Percentiles rank a stretch among this genome's conserved stretches.
These are phyloP conservation scores for Menidia beryllina DNA, from an alignment of 2,113 vertebrate genomes.

Conservation along the genomic window DNA sequence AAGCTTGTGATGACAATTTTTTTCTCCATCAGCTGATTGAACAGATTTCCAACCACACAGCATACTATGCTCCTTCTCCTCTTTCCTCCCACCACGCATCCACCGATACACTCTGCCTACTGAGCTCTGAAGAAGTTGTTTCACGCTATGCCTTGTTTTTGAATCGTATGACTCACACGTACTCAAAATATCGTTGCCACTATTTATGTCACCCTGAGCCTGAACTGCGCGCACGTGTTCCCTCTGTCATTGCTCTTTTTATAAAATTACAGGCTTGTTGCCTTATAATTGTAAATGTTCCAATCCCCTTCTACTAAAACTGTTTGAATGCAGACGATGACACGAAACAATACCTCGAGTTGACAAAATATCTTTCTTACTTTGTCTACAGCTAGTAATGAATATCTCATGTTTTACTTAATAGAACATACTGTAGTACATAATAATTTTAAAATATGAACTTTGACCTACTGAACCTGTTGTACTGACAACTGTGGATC, in stretches of 20 bases:
- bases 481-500: background rate
- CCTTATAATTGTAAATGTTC: background rate
- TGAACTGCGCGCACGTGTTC: constrained; percentile 41
- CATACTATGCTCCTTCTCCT: constrained; percentile 46
- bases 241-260: constrained; percentile 4
- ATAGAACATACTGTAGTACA: background rate
- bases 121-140: constrained; percentile 52
- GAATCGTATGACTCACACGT: constrained; percentile 60
- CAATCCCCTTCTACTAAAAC: constrained; percentile 3
- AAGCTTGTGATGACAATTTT: background rate
- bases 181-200: constrained; percentile 62
- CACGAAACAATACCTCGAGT: background rate
- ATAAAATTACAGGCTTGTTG: background rate
- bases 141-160: constrained; percentile 61
- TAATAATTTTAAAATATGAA: background rate
- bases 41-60: constrained; percentile 44
- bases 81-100: constrained; percentile 55
- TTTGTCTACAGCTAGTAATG: background rate
- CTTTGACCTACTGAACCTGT: background rate
- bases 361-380: background rate
- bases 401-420: background rate
- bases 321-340: background rate
- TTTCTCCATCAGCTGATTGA: constrained; percentile 12
- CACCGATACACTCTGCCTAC: constrained; percentile 47
- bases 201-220: constrained; percentile 64